These are phyloP conservation scores for Anomalospiza imberbis DNA, from an alignment of 2,797 vertebrate species.

Conservation along the genomic window DNA sequence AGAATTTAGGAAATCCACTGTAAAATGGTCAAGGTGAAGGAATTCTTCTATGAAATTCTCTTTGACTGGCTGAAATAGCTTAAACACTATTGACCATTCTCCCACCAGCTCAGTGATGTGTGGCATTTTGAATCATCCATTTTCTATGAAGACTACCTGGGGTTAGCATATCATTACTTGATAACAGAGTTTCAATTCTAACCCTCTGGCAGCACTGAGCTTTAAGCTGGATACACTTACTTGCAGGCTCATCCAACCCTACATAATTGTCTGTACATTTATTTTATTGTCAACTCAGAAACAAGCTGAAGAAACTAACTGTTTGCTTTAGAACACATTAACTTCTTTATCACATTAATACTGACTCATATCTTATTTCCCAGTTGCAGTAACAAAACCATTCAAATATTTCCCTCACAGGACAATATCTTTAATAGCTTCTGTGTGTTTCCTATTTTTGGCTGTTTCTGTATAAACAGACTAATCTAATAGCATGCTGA, in stretches of 20 bases:
- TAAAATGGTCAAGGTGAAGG: not conserved
- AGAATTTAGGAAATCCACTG: not conserved
- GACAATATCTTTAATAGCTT: constrained; percentile 79
- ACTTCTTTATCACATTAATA: constrained; percentile 75
- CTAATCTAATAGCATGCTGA: constrained; percentile 80
- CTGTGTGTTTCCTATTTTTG: constrained; percentile 78
- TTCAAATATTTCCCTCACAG: constrained; percentile 74
- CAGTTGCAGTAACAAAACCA: constrained; percentile 72
- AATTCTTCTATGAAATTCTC: not conserved
- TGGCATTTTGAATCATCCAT: constrained; percentile 52
- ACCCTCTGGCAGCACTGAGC: not conserved
- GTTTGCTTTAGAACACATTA: constrained; percentile 68
- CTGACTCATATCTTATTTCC: constrained; percentile 74
- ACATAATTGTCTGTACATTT: constrained; percentile 66
- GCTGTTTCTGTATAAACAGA: constrained; percentile 83
- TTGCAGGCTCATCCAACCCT: constrained; percentile 60
- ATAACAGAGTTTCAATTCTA: constrained; percentile 28
- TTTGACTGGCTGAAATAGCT: constrained; percentile 39
- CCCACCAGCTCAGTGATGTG: constrained; percentile 42
- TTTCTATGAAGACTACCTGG: constrained; percentile 33
- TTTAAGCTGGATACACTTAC: constrained; percentile 23
- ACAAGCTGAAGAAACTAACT: constrained; percentile 62
- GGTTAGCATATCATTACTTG: constrained; percentile 26
- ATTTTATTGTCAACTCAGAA: constrained; percentile 70
- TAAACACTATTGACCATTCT: constrained; percentile 57